Conservation (phyloP, 2,797 vertebrate genomes). For the Acanthurus lineatus region DNA sequence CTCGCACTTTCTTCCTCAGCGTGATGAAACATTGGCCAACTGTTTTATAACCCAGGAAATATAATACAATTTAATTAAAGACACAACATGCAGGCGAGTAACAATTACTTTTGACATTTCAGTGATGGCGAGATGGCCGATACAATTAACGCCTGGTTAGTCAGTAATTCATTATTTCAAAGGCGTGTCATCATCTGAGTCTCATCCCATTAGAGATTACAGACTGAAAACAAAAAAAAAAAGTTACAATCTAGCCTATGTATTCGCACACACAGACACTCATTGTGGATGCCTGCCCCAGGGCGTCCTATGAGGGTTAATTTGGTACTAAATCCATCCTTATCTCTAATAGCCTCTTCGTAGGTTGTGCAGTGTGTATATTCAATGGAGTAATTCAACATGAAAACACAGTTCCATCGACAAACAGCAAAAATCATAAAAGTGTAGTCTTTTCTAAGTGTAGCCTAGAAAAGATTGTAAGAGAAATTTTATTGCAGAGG, state of each 20-base stretch:
- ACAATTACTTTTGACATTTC: slow-evolving; percentile 4
- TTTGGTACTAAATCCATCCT: background rate
- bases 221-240: background rate
- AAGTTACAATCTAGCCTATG: background rate
- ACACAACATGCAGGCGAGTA: background rate
- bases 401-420: background rate
- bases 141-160: background rate
- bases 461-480: too few species aligned
- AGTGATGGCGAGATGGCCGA: background rate
- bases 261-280: too few species aligned
- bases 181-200: background rate
- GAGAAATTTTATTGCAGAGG: background rate
- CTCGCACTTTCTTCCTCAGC: background rate
- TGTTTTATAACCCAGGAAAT: background rate
- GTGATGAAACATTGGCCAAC: background rate
- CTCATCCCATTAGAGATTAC: background rate
- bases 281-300: too few species aligned
- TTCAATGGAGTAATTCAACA: background rate
- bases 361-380: background rate
- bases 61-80: slow-evolving; percentile 9
- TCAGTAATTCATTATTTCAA: background rate
- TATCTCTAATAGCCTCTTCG: background rate
- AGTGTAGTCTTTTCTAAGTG: too few species aligned
- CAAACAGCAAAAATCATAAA: background rate
- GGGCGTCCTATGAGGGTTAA: background rate